Conservation (phyloP, 2,797 vertebrate species). For the Apodemus agrarius region DNA sequence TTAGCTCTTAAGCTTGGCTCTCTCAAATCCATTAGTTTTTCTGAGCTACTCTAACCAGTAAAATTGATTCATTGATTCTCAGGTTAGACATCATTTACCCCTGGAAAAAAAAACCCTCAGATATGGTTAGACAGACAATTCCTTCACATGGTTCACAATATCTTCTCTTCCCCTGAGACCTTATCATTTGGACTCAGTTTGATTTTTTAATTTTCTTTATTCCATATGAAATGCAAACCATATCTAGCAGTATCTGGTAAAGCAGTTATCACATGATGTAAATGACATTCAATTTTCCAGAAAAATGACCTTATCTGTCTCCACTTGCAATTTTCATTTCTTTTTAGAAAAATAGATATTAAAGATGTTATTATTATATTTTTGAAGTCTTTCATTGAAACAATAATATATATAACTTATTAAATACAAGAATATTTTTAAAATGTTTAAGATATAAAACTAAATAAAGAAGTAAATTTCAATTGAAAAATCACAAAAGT, state of each 20-base stretch:
- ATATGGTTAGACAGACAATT: not conserved
- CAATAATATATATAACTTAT: constrained; percentile 5
- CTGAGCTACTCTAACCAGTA: not conserved
- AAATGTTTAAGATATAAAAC: not conserved
- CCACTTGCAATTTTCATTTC: not conserved
- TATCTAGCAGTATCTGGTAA: not conserved
- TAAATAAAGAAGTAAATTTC: not conserved
- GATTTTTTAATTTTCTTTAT: not conserved
- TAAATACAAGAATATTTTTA: not conserved
- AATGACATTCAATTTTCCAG: not conserved
- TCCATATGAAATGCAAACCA: not conserved
- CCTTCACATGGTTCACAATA: not conserved
- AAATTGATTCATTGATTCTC: not conserved
- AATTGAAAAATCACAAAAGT: not conserved
- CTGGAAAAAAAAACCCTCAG: not conserved
- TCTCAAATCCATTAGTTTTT: not conserved
- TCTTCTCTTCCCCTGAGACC: not conserved
- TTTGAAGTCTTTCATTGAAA: not conserved
- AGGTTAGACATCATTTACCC: not conserved
- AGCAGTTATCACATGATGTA: not conserved
- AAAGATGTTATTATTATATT: not conserved
- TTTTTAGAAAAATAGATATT: not conserved
- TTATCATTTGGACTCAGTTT: not conserved
- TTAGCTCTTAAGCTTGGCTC: not conserved
- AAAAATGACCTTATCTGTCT: not conserved